These are phyloP conservation scores for Omphaloscelis lunosa DNA, from an alignment of 2,888 invertebrate species.

Conservation along the genomic window DNA sequence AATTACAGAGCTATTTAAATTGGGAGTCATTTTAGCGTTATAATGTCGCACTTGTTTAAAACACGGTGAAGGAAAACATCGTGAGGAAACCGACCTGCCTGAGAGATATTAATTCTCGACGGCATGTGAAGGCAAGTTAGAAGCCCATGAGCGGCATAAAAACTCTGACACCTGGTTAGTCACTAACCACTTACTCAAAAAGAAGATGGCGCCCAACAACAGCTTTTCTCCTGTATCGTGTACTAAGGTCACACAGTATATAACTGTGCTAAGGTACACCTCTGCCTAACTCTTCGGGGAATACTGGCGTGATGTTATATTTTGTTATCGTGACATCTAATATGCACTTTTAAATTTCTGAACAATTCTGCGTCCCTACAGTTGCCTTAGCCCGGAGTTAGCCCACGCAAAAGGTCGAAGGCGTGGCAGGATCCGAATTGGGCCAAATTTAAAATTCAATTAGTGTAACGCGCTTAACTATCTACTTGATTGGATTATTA, in stretches of 20 bases:
- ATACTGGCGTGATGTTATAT: neutral
- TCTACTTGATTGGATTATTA: slow-evolving; percentile 33
- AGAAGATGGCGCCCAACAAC: neutral
- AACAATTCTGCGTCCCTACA: slow-evolving; percentile 2
- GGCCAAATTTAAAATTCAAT: slow-evolving; percentile 45
- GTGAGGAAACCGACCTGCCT: no score
- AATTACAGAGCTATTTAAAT: neutral
- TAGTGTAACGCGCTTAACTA: slow-evolving; percentile 43
- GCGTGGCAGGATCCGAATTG: slow-evolving; percentile 22
- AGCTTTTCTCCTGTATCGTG: neutral
- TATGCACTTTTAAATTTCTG: neutral
- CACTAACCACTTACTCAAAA: no score
- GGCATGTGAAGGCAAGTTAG: no score
- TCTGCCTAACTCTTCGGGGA: neutral
- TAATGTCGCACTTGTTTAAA: neutral
- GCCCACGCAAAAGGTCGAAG: slow-evolving; percentile 7
- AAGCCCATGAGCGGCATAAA: no score
- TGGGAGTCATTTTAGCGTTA: neutral
- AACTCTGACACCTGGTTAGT: no score
- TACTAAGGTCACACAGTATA: neutral
- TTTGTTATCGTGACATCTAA: neutral
- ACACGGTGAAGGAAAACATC: no score
- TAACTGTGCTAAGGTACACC: neutral
- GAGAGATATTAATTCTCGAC: no score
- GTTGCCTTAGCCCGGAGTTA: slow-evolving; percentile 3